Base-by-base conservation (phyloP, 2,888 invertebrate genomes). In the Nomada fabriciana region DNA sequence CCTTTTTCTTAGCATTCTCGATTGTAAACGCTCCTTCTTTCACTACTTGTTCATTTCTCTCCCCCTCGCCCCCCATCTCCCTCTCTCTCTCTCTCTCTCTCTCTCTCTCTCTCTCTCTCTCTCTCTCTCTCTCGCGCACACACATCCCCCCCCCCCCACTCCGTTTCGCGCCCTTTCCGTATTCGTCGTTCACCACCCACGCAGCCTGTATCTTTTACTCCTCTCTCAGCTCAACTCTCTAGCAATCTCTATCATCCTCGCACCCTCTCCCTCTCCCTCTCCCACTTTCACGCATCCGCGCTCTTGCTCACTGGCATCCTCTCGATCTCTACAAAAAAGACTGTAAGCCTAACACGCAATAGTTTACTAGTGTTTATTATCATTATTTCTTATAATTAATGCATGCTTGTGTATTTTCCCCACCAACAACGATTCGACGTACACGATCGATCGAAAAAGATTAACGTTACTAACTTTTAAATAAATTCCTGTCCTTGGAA, bases 291-390 rank as follows among this genome's bases (percentile, higher is more conserved):
- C 57, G 36, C 60, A 36, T 25, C 78, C 55, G 52, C 36, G 50
- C 67, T 55, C 53, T 15, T 69, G 59, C 69, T 63, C 67, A 63
- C 80, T 68, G 77, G 60, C 70, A 77, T 73, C 87, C 82, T 71
- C 87, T 87, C 88, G 88, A 83, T 73, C 83, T 82, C 87, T 90
- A 90, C 84, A 81, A 87, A 81, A 88, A 82, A 90, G 86, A 88
- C 82, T 86, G 88, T 90, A 86, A 89, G 83, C 83, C 89, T 89
- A 91, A 90, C 67, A 73, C 87, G 89, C 90, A 88, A 90, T 89
- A 88, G 83, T 89, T 88, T 85, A 86, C 88, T 86, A 89, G 89
- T 89, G 89, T 87, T 88, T 89, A 86, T 90, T 88, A 89, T 88
- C 83, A 73, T 86, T 88, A 82, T 76, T 88, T 88, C 88, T 89